phyloP scores from a whole-genome alignment of 2,888 invertebrate species.

The Belgica antarctica region DNA sequence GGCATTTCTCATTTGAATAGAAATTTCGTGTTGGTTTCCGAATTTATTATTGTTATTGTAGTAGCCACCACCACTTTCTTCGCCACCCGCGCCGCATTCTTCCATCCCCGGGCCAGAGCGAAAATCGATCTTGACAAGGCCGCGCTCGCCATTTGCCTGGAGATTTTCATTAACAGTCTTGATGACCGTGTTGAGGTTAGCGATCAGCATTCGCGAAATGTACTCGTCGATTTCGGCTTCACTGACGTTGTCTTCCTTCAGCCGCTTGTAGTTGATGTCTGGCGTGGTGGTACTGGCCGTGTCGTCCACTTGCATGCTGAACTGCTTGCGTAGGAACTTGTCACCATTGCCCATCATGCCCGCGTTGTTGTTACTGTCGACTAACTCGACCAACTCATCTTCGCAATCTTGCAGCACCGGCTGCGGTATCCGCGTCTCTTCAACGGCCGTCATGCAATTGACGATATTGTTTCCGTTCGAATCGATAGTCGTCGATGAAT shows the following conservation, averaged over 20 bases:
- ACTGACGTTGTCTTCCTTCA: conserved; percentile 27
- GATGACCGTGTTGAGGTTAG: conserved; percentile 57
- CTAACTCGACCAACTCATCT: conserved; percentile 45
- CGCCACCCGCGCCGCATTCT: conserved; percentile 44
- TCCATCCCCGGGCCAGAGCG: conserved; percentile 41
- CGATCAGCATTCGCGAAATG: conserved; percentile 58
- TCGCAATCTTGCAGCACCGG: conserved; percentile 37
- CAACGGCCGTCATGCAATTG: conserved; percentile 46
- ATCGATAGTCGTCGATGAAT: conserved; percentile 37
- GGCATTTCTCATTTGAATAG: conserved; percentile 43
- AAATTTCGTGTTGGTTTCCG: conserved; percentile 41
- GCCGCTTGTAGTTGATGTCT: conserved; percentile 2
- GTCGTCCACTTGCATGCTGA: conserved; percentile 32
- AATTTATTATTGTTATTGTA: conserved; percentile 36
- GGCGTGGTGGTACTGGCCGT: neutral
- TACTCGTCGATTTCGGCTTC: conserved; percentile 56
- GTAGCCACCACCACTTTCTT: too few relatives aligned
- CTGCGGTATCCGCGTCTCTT: conserved; percentile 44
- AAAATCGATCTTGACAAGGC: conserved; percentile 45
- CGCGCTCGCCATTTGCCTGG: conserved; percentile 55
- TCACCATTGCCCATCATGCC: conserved; percentile 42
- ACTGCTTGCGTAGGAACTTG: conserved; percentile 31
- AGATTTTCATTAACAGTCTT: conserved; percentile 57
- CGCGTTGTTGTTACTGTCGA: conserved; percentile 39
- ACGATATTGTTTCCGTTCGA: conserved; percentile 46